Percentiles rank a stretch among this genome's conserved stretches.
phyloP scores from a whole-genome alignment of 2,888 invertebrate species.

The Apodemia mormo region DNA sequence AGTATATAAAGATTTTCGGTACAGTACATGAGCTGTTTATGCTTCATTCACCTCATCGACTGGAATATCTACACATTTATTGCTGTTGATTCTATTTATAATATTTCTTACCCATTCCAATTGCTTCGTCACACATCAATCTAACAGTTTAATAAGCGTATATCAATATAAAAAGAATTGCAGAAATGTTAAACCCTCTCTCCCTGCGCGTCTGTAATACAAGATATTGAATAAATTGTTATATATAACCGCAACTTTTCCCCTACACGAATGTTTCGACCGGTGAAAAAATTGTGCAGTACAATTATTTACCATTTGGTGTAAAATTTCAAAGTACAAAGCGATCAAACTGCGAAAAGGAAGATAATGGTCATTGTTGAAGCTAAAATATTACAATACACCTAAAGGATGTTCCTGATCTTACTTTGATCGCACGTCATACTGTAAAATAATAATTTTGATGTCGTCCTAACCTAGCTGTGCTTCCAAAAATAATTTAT shows the following conservation, averaged over 20 bases:
- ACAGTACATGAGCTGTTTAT: constrained; percentile 1
- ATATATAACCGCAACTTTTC: neutral
- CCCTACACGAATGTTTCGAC: neutral
- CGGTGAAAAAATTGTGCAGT: neutral
- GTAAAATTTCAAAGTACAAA: neutral
- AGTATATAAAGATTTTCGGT: constrained; percentile 2
- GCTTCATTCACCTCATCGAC: neutral
- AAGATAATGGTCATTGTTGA: neutral
- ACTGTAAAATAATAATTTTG: neutral
- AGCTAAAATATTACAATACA: neutral
- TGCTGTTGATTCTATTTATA: constrained; percentile 5
- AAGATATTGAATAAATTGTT: neutral
- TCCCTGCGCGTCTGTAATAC: neutral
- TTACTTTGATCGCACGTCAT: neutral
- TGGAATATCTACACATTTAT: neutral
- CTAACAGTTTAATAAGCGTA: neutral
- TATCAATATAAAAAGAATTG: neutral
- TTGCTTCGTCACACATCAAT: neutral
- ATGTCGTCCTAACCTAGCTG: neutral
- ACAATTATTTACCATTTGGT: neutral
- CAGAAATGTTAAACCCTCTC: constrained; percentile 1
- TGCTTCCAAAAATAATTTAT: neutral
- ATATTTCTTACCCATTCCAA: constrained; percentile 5
- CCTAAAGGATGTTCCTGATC: neutral
- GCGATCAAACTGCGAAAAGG: too few relatives aligned